Percentiles rank a stretch among this genome's conserved stretches.
Evolutionary conservation across 2,888 invertebrate genomes (phyloP).

Genomic region (Mimumesa dahlbomi): DNA sequence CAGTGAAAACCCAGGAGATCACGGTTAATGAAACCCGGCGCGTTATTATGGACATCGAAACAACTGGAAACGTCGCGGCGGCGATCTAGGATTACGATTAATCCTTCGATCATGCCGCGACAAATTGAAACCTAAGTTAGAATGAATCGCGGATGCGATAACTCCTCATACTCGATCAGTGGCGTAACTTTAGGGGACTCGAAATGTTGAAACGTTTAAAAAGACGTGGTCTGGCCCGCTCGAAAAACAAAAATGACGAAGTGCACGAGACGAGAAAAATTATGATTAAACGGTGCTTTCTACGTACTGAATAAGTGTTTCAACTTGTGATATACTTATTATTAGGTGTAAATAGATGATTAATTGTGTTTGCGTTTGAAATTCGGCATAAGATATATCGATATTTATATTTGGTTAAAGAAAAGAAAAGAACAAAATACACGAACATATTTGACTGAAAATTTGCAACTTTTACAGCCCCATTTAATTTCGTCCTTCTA

Average conservation of each 20-base stretch:
- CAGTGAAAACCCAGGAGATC: not conserved
- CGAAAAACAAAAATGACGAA: not conserved
- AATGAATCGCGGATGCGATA: slow-evolving; percentile 1
- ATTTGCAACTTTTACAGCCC: no score
- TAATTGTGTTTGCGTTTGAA: not conserved
- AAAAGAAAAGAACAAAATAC: not conserved
- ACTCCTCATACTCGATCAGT: slow-evolving; percentile 4
- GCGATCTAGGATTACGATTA: not conserved
- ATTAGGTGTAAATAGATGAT: not conserved
- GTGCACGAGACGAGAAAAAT: not conserved
- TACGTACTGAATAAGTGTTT: not conserved
- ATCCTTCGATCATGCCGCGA: not conserved
- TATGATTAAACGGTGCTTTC: not conserved
- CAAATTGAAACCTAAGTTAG: slow-evolving; percentile 9
- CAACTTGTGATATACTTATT: slow-evolving; percentile 7
- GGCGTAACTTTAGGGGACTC: slow-evolving; percentile 23
- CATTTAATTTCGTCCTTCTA: not conserved
- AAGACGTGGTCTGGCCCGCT: not conserved
- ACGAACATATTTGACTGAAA: no score
- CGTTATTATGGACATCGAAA: slow-evolving; percentile 11
- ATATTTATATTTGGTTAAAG: slow-evolving; percentile 1
- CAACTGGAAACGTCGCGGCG: not conserved
- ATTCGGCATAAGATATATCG: not conserved
- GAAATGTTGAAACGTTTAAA: not conserved
- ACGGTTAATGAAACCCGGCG: slow-evolving; percentile 8